Evolutionary conservation across 2,888 invertebrate species (phyloP).

Genomic region (Drosophila neoperkinsi): DNA sequence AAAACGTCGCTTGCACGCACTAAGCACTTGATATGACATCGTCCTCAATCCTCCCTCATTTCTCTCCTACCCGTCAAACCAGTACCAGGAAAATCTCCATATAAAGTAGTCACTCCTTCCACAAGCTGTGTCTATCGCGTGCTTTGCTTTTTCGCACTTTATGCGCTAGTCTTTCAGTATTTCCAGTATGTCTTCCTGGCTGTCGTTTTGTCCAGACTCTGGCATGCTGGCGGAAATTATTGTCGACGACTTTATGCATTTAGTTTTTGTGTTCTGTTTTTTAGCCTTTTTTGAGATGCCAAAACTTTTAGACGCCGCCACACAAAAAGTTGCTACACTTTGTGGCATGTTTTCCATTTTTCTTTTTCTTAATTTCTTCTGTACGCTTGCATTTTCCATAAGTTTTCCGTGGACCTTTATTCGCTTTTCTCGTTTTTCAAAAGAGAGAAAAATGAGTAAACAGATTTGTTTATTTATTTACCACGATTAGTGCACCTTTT

Average conservation of each 20-base stretch:
- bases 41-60: neutral
- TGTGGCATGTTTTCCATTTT: constrained; percentile 55
- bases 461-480: constrained; percentile 61
- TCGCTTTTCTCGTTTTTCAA: constrained; percentile 21
- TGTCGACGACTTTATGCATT: constrained; percentile 65
- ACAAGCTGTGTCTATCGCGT: constrained; percentile 21
- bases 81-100: constrained; percentile 29
- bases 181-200: constrained; percentile 22
- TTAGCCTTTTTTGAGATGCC: constrained; percentile 43
- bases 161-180: constrained; percentile 33
- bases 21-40: constrained; percentile 65
- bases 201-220: constrained; percentile 22
- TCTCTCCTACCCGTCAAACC: constrained; percentile 8
- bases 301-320: constrained; percentile 47
- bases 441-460: constrained; percentile 39
- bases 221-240: constrained; percentile 72
- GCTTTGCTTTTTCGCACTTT: constrained; percentile 49
- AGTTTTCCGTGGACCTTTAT: constrained; percentile 32
- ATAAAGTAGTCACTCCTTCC: constrained; percentile 21
- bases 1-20: constrained; percentile 60
- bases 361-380: constrained; percentile 3
- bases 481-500: constrained; percentile 37
- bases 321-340: constrained; percentile 51
- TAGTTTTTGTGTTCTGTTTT: constrained; percentile 22
- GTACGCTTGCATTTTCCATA: constrained; percentile 23